phyloP scores from a whole-genome alignment of 2,113 vertebrate genomes.

The Diadophis punctatus region DNA sequence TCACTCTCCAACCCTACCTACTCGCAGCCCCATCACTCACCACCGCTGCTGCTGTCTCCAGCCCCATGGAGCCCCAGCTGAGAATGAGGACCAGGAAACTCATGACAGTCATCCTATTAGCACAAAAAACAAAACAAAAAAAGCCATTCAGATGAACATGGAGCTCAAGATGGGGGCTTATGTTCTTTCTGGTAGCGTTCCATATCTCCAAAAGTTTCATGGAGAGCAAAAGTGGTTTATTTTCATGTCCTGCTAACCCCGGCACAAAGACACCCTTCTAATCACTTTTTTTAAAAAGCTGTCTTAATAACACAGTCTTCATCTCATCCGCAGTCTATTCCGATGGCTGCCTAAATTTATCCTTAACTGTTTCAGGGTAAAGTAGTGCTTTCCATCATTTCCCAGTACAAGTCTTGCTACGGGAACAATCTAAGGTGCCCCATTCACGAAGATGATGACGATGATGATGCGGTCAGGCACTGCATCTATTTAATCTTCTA shows the following conservation, averaged over 20 bases:
- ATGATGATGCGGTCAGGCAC: background rate
- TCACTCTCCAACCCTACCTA: background rate
- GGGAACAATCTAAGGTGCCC: background rate
- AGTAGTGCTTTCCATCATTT: background rate
- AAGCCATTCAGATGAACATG: background rate
- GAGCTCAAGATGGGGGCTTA: background rate
- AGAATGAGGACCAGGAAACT: conserved; percentile 84
- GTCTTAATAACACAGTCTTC: background rate
- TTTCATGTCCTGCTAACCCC: background rate
- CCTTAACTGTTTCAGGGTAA: background rate
- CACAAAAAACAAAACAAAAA: too few relatives aligned
- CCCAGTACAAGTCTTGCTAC: background rate
- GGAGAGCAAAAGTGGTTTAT: background rate
- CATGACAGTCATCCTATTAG: conserved; percentile 81
- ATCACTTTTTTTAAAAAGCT: background rate
- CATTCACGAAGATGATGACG: background rate
- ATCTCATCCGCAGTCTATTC: background rate
- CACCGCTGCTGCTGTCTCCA: conserved; percentile 86
- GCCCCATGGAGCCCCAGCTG: conserved; percentile 87
- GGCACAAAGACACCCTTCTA: background rate
- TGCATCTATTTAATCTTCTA: background rate
- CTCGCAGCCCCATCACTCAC: conserved; percentile 67
- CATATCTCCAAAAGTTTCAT: background rate
- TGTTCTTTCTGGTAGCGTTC: background rate
- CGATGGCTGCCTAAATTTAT: background rate